Conservation (phyloP, 2,888 invertebrate species). For the Cataglyphis cursor region DNA sequence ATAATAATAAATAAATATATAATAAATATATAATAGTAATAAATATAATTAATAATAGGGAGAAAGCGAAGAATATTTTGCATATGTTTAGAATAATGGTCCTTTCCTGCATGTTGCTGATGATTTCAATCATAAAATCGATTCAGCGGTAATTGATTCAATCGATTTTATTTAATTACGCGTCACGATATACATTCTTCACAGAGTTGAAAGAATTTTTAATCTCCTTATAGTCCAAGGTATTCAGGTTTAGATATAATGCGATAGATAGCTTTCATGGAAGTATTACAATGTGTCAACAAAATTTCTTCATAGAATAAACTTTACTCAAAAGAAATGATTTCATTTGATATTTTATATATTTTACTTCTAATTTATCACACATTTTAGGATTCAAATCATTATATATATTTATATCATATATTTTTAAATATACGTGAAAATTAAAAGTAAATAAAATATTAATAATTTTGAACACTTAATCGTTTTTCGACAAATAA, state of each 20-base stretch:
- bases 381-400: neutral
- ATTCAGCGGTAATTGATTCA: neutral
- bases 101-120: neutral
- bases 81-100: neutral
- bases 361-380: neutral
- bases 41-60: neutral
- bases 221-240: neutral
- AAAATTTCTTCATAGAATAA: neutral
- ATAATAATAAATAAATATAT: neutral
- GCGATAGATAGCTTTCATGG: neutral
- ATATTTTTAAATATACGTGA: neutral
- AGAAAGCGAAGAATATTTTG: neutral
- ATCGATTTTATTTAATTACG: neutral
- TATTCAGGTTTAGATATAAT: neutral
- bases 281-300: neutral
- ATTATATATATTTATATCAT: too few species aligned
- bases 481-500: neutral
- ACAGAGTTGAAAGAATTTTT: conserved; percentile 3
- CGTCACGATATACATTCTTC: neutral
- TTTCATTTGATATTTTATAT: neutral
- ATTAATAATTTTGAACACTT: neutral
- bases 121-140: neutral
- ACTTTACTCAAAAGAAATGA: neutral
- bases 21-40: neutral
- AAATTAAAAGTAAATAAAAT: conserved; percentile 1